A percentile compares a stretch with the other conserved stretches of the same genome.
These are phyloP conservation scores for Boloria selene DNA, from an alignment of 2,888 invertebrate species.

Conservation along the genomic window DNA sequence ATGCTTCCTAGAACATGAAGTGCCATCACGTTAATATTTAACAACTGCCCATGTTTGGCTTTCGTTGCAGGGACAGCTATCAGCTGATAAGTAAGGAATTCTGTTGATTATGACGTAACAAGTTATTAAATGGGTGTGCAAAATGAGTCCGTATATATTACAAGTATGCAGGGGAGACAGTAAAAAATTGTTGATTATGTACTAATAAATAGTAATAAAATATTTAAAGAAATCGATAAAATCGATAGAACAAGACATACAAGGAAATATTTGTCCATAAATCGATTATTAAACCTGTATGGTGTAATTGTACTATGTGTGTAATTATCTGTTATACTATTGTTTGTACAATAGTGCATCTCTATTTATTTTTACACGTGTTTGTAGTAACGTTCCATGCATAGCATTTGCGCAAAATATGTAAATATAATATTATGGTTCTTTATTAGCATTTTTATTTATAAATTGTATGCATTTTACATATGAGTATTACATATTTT, in stretches of 20 bases:
- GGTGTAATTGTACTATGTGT: constrained; percentile 6
- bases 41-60: constrained; percentile 48
- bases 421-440: not conserved
- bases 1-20: constrained; percentile 51
- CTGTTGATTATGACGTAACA: constrained; percentile 7
- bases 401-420: constrained; percentile 23
- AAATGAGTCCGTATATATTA: too few species aligned
- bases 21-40: constrained; percentile 49
- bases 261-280: too few species aligned
- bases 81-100: constrained; percentile 21
- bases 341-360: not conserved
- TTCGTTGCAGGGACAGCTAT: constrained; percentile 2
- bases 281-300: not conserved
- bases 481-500: not conserved
- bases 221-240: too few species aligned
- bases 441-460: not conserved
- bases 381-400: constrained; percentile 14
- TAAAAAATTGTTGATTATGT: too few species aligned
- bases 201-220: too few species aligned
- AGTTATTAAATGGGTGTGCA: too few species aligned
- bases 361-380: constrained; percentile 26
- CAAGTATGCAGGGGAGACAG: too few species aligned
- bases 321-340: constrained; percentile 14
- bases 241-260: too few species aligned
- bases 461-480: not conserved